A percentile compares a stretch with the other conserved stretches of the same genome.
Conservation (phyloP, 2,888 invertebrate species). For the Amphimallon solstitiale region DNA sequence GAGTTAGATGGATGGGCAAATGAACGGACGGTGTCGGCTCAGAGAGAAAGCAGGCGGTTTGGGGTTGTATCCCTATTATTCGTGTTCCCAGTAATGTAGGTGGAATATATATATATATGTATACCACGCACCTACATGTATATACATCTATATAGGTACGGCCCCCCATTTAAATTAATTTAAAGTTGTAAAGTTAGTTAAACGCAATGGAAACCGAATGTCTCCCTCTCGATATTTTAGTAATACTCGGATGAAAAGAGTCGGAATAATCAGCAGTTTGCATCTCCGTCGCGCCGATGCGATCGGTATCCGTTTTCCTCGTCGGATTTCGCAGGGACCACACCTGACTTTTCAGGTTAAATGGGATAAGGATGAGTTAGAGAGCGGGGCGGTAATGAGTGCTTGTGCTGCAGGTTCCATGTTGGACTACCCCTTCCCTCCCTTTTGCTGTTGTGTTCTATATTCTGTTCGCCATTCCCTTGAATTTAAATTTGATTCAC, state of each 20-base stretch:
- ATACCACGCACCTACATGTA: neutral
- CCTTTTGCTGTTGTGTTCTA: conserved; percentile 49
- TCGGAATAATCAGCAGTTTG: conserved; percentile 26
- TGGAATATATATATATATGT: neutral
- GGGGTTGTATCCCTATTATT: conserved; percentile 14
- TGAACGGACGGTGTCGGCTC: conserved; percentile 16
- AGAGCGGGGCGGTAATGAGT: conserved; percentile 53
- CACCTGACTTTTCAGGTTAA: too few relatives aligned
- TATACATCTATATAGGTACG: conserved; percentile 13
- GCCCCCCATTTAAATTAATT: conserved; percentile 34
- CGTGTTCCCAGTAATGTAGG: conserved; percentile 35
- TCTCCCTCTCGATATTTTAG: conserved; percentile 54
- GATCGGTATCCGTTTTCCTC: neutral
- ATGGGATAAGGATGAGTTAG: conserved; percentile 22
- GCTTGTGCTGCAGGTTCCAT: conserved; percentile 58
- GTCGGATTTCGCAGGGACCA: too few relatives aligned
- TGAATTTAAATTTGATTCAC: conserved; percentile 48
- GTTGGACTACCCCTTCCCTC: neutral
- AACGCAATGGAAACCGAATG: conserved; percentile 47
- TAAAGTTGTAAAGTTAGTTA: conserved; percentile 43
- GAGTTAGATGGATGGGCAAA: conserved; percentile 7
- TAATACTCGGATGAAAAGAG: conserved; percentile 47
- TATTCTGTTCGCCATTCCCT: conserved; percentile 45
- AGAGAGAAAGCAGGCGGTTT: neutral
- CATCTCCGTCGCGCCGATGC: neutral